These are phyloP conservation scores for Oenanthe melanoleuca DNA, from an alignment of 2,113 vertebrate genomes.

Conservation along the genomic window DNA sequence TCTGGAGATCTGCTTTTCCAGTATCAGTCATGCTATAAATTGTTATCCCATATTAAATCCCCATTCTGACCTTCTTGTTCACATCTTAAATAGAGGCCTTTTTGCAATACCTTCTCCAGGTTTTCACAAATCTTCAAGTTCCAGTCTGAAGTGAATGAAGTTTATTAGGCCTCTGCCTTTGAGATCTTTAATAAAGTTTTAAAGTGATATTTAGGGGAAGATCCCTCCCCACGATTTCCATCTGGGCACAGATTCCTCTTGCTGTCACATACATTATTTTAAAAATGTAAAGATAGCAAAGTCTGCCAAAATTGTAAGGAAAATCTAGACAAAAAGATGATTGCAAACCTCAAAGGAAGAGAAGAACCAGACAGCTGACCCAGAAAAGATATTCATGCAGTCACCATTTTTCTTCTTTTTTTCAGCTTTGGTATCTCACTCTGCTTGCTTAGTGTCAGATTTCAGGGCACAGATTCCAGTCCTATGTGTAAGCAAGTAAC, in stretches of 20 bases:
- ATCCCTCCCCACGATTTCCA: background rate
- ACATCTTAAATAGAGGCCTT: background rate
- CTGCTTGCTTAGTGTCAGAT: background rate
- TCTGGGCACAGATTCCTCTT: background rate
- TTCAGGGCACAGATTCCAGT: constrained; percentile 23
- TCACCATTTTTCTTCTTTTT: background rate
- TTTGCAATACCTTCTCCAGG: background rate
- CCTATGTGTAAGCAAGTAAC: background rate
- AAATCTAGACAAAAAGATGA: constrained; percentile 15
- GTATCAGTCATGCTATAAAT: background rate
- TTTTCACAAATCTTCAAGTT: background rate
- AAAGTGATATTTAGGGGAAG: background rate
- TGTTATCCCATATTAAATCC: rapidly evolving
- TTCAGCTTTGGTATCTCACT: background rate
- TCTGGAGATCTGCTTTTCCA: background rate
- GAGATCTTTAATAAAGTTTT: background rate
- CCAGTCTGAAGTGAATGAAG: background rate
- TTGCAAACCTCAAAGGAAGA: constrained; percentile 20
- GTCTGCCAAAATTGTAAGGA: background rate
- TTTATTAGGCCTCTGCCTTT: background rate
- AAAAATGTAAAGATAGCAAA: background rate
- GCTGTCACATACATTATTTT: background rate
- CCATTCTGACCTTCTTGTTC: background rate
- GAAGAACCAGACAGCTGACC: background rate
- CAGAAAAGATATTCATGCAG: background rate